Evolutionary conservation across 2,888 invertebrate genomes (phyloP), one percentile per base, ranked within the genome.

Genomic region (Rhabditophanes sp.): DNA sequence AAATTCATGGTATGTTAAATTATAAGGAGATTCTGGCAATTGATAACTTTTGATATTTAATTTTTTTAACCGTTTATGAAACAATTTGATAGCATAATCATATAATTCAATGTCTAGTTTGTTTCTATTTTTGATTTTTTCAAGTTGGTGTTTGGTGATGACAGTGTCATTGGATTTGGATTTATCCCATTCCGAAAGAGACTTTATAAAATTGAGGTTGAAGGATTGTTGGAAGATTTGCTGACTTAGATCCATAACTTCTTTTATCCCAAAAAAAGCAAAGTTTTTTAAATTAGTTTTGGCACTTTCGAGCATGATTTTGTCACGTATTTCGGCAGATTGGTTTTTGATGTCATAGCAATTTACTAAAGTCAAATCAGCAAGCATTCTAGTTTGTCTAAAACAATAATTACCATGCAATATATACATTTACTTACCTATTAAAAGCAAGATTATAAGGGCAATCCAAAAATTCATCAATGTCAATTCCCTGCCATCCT

Each of bases 31-130:
- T n/a, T n/a, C n/a, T n/a, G n/a, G n/a, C n/a, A n/a, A n/a, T n/a
- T n/a, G n/a, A n/a, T n/a, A n/a, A 22, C 9, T 22, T 22, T 22
- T 22, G 23, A 9, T 22, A 9, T 9, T 22, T 22, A 22, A 22
- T 22, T 69, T 93, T 93, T 71, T 96, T 93, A 78, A 87, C 88
- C 65, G 90, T 93, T 66, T 84, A 83, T 76, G 93, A 96, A 76
- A 78, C 27, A 90, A 74, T 65, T 78, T 77, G 68, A 80, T 80
- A 31, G 90, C 90, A 70, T 80, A 93, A 48, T 79, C 77, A 67
- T 93, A 96, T 34, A 96, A 74, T 69, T 87, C 80, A 37, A 85
- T 73, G 68, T 96, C 93, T 46, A 93, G 73, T 42, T 77, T 75
- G 72, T 90, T 93, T 47, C 82, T 74, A 56, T 76, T 73, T 16